Conservation (phyloP, 1,140 invertebrate genomes). For the Drosophila auraria region DNA sequence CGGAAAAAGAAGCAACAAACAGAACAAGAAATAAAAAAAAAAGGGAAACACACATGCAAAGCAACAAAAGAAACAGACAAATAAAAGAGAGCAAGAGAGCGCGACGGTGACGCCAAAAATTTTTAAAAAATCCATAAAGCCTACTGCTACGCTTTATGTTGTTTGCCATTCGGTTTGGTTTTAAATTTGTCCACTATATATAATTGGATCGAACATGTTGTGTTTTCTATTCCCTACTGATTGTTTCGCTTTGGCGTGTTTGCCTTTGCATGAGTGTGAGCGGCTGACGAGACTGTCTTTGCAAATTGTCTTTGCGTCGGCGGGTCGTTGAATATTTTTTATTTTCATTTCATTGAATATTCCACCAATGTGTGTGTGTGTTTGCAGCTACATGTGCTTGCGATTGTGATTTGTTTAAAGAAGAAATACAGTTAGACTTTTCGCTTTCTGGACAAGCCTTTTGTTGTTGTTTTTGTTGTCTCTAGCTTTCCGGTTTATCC, state of each 20-base stretch:
- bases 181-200: constrained; percentile 59
- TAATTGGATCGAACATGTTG: constrained; percentile 54
- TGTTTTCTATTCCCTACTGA: constrained; percentile 33
- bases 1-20: constrained; percentile 34
- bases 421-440: constrained; percentile 55
- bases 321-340: constrained; percentile 44
- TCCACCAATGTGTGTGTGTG: constrained; percentile 28
- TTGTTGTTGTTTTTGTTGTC: constrained; percentile 20
- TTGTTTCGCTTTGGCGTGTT: constrained; percentile 29
- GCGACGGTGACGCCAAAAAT: constrained; percentile 72
- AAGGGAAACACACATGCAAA: constrained; percentile 60
- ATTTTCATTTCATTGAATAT: constrained; percentile 50
- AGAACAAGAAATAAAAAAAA: constrained; percentile 40
- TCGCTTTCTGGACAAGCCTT: constrained; percentile 50
- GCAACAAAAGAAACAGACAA: constrained; percentile 51
- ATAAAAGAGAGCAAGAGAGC: constrained; percentile 66
- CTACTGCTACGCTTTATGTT: constrained; percentile 18
- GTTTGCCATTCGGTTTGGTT: constrained; percentile 34
- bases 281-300: constrained; percentile 57
- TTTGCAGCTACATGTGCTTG: constrained; percentile 40
- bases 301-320: constrained; percentile 57
- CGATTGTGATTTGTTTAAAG: constrained; percentile 36
- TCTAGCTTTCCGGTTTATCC: constrained; percentile 53
- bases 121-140: constrained; percentile 60
- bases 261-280: constrained; percentile 33